Evolutionary conservation across 2,797 vertebrate species (phyloP).

Genomic region (Typhlichthys subterraneus): DNA sequence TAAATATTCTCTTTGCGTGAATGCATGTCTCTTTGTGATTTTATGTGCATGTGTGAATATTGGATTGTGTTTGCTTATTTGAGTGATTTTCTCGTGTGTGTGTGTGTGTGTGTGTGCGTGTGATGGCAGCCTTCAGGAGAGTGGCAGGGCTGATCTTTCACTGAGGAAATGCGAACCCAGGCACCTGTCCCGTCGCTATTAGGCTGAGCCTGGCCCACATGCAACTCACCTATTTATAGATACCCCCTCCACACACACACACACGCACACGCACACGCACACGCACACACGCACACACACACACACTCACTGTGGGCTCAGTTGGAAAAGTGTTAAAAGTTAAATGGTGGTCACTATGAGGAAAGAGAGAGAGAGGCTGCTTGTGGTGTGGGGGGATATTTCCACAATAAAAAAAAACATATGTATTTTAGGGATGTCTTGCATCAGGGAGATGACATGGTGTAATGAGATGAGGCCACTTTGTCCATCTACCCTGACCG

Average conservation of each 20-base stretch:
- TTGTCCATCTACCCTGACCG: conserved; percentile 25
- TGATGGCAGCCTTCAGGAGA: conserved; percentile 68
- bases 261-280: conserved; percentile 6
- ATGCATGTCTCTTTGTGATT: background rate
- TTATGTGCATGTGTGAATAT: conserved; percentile 32
- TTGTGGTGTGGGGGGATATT: conserved; percentile 4
- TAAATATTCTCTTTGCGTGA: conserved; percentile 1
- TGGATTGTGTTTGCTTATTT: conserved; percentile 14
- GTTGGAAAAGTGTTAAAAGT: conserved; percentile 14
- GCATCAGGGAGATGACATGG: too few relatives aligned
- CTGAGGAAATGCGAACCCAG: conserved; percentile 83
- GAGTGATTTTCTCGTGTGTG: conserved; percentile 5
- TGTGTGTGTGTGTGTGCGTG: conserved; percentile 41
- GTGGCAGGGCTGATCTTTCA: conserved; percentile 85
- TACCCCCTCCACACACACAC: conserved; percentile 20
- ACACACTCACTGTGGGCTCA: background rate
- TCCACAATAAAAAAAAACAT: background rate
- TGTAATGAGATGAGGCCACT: conserved; percentile 15
- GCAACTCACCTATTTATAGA: conserved; percentile 83
- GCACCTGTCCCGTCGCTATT: conserved; percentile 86
- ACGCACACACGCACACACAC: conserved; percentile 1
- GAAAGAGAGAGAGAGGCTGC: conserved; percentile 12
- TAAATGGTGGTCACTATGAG: conserved; percentile 18
- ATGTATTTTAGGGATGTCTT: too few relatives aligned
- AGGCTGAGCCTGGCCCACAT: conserved; percentile 70